phyloP scores from a whole-genome alignment of 2,888 invertebrate genomes.

The Selenia dentaria region DNA sequence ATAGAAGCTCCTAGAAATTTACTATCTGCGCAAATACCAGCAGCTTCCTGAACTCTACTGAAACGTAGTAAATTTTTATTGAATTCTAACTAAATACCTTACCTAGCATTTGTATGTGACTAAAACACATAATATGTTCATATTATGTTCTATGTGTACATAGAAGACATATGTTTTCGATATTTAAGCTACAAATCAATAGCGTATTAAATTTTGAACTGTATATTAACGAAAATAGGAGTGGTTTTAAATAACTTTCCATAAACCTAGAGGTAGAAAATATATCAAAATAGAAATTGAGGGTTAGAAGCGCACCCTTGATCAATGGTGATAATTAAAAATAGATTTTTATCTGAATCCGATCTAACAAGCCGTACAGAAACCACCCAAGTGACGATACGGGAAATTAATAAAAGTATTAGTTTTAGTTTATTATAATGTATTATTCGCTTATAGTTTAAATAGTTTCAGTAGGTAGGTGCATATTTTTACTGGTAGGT shows the following conservation, averaged over 20 bases:
- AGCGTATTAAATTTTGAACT: neutral
- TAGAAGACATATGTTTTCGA: conserved; percentile 67
- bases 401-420: conserved; percentile 47
- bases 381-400: conserved; percentile 71
- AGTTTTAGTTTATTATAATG: too few species aligned
- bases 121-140: too few species aligned
- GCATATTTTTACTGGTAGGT: too few species aligned
- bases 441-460: too few species aligned
- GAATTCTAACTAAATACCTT: too few species aligned
- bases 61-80: too few species aligned
- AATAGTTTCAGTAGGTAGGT: too few species aligned
- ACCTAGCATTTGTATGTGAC: conserved; percentile 61
- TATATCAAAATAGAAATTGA: conserved; percentile 77
- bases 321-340: conserved; percentile 74
- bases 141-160: too few species aligned
- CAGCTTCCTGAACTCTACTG: conserved; percentile 42
- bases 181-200: conserved; percentile 8
- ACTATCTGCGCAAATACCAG: conserved; percentile 12
- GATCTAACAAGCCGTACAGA: conserved; percentile 43
- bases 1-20: conserved; percentile 37
- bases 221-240: neutral
- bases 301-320: conserved; percentile 68
- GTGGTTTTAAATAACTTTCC: neutral
- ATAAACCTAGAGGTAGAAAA: conserved; percentile 28
- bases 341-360: conserved; percentile 58